Conservation (phyloP, 1,140 invertebrate species). For the Brachionus koreanus region DNA sequence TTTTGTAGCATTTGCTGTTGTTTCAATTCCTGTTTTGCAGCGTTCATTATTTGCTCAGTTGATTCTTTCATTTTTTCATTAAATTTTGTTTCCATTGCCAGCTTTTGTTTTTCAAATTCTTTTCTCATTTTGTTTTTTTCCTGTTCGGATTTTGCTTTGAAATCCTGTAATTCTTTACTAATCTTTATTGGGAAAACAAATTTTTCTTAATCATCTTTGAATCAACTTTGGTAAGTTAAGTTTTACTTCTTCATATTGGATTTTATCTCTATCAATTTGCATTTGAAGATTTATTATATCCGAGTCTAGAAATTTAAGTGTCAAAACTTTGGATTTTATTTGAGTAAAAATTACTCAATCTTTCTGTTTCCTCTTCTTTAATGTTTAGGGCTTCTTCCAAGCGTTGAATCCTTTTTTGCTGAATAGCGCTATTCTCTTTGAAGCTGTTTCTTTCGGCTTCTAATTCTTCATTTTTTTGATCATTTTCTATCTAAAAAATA, state of each 20-base stretch:
- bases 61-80: slow-evolving; percentile 48
- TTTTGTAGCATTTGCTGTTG: slow-evolving; percentile 46
- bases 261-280: slow-evolving; percentile 48
- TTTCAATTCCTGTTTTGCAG: slow-evolving; percentile 45
- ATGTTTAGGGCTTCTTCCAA: slow-evolving; percentile 49
- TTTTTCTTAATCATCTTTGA: not conserved
- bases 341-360: slow-evolving; percentile 47
- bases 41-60: slow-evolving; percentile 46
- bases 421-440: slow-evolving; percentile 47
- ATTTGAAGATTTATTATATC: slow-evolving; percentile 47
- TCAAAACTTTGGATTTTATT: not conserved
- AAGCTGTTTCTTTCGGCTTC: slow-evolving; percentile 47
- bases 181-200: slow-evolving; percentile 46
- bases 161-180: slow-evolving; percentile 48
- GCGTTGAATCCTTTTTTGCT: slow-evolving; percentile 48
- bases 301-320: slow-evolving; percentile 45
- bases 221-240: not conserved
- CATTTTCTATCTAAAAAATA: not conserved
- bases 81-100: slow-evolving; percentile 49
- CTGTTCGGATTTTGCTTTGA: slow-evolving; percentile 46
- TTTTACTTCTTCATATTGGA: slow-evolving; percentile 48
- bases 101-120: slow-evolving; percentile 50
- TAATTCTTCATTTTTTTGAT: slow-evolving; percentile 47
- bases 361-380: slow-evolving; percentile 51
- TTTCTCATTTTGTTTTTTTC: slow-evolving; percentile 48